Evolutionary conservation across 2,888 invertebrate species (phyloP), one percentile per base, ranked within the genome.

Genomic region (Xylota segnis): DNA sequence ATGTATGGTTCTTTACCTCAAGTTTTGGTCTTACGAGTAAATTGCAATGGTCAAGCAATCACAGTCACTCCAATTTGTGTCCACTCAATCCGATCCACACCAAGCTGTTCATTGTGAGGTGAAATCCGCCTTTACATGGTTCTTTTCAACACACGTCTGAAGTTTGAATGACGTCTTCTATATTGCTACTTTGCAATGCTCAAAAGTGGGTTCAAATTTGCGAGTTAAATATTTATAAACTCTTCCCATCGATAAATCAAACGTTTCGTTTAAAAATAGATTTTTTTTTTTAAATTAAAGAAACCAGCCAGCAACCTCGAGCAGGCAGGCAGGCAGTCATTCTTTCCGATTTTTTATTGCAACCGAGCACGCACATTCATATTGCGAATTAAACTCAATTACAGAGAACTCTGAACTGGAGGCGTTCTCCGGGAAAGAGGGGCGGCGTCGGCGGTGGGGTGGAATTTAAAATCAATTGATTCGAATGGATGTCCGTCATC

Each of bases 381-480:
- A 43, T 63, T 54, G 29, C 43, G 52, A 63, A 63, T 74, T 61
- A 63, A 61, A 74, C 54, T 74, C 74, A 74, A 54, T 52, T 63
- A 40, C 2, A 50, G 16, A 34, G 18, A 12, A 12, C 10, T 34
- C 18, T 37, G 12, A 54, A 40, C 29, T 37, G 29, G 5, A 0
- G 23, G 27, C 10, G 16, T 12, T 14, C 6, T 34, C 3, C 23
- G 4, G 37, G 29, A 23, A 23, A 23, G 23, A 7, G 14, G 45
- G 3, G 40, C 9, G 45, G 9, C n/a, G n/a, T n/a, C n/a, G n/a
- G n/a, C n/a, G n/a, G n/a, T n/a, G 1, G 32, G 45, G 9, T 14
- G 27, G 61, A 74, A 63, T 72, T 74, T 45, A n/a, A 18, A 74
- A 74, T 43, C 61, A 74, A 74, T 54, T 63, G 52, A 54, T 52